Evolutionary conservation across 2,797 vertebrate genomes (phyloP).

Genomic region (Esox masquinongy): DNA sequence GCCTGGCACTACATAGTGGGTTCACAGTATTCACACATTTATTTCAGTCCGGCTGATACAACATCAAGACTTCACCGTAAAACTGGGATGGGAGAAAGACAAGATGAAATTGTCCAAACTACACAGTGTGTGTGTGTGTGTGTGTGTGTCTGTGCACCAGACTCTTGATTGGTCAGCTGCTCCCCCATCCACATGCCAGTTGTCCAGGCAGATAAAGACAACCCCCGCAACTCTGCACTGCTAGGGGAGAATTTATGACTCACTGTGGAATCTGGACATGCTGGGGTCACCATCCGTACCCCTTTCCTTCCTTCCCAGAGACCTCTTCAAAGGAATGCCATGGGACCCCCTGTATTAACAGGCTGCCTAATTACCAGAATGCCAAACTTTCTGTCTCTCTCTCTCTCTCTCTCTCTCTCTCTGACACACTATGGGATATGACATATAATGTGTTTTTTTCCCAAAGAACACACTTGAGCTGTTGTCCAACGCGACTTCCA

Average conservation of each 20-base stretch:
- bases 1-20: background rate
- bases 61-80: background rate
- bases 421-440: constrained; percentile 19
- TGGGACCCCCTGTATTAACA: constrained; percentile 57
- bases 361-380: constrained; percentile 18
- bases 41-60: background rate
- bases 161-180: constrained; percentile 59
- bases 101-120: too few species aligned
- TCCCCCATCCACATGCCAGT: constrained; percentile 67
- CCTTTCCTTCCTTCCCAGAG: constrained; percentile 24
- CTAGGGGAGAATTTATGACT: constrained; percentile 43
- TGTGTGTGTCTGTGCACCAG: background rate
- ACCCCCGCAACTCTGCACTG: constrained; percentile 17
- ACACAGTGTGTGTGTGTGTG: too few species aligned
- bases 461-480: background rate
- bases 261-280: constrained; percentile 41
- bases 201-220: constrained; percentile 63
- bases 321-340: constrained; percentile 50
- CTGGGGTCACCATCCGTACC: constrained; percentile 20
- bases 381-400: background rate
- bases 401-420: constrained; percentile 14
- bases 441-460: background rate
- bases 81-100: too few species aligned
- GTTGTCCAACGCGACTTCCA: too few species aligned
- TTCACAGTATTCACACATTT: background rate